phyloP scores from a whole-genome alignment of 2,113 vertebrate species.

The Calidris pygmaea region DNA sequence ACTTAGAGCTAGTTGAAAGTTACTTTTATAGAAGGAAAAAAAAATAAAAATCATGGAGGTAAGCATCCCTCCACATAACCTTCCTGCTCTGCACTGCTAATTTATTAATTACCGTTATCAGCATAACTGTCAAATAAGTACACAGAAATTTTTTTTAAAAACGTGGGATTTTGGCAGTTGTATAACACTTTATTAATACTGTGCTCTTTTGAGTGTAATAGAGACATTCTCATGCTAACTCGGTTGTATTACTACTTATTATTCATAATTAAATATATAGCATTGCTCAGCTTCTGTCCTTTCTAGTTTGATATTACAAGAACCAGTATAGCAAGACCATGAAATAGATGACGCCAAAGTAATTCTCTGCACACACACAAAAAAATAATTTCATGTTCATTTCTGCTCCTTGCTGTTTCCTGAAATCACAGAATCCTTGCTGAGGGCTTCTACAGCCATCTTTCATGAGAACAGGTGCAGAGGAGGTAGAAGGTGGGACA shows the following conservation, averaged over 20 bases:
- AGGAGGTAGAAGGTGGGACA: not conserved
- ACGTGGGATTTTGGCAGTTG: not conserved
- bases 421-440: not conserved
- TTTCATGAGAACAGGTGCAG: not conserved
- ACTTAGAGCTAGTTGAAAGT: not conserved
- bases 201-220: constrained; percentile 13
- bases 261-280: not conserved
- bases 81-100: not conserved
- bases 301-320: not conserved
- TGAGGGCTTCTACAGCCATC: not conserved
- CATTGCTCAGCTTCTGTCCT: not conserved
- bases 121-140: not conserved
- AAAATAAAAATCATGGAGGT: not conserved
- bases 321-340: not conserved
- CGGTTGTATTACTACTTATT: not conserved
- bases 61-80: not conserved
- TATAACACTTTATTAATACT: constrained; percentile 2
- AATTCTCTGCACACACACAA: not conserved
- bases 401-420: not conserved
- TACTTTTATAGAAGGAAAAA: not conserved
- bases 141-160: not conserved
- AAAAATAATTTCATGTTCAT: not conserved
- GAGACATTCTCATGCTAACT: not conserved
- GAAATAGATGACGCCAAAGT: constrained; percentile 10
- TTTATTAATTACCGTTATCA: constrained; percentile 32